Base-by-base conservation (phyloP, 2,888 invertebrate species). In the Synergus umbraculus region DNA sequence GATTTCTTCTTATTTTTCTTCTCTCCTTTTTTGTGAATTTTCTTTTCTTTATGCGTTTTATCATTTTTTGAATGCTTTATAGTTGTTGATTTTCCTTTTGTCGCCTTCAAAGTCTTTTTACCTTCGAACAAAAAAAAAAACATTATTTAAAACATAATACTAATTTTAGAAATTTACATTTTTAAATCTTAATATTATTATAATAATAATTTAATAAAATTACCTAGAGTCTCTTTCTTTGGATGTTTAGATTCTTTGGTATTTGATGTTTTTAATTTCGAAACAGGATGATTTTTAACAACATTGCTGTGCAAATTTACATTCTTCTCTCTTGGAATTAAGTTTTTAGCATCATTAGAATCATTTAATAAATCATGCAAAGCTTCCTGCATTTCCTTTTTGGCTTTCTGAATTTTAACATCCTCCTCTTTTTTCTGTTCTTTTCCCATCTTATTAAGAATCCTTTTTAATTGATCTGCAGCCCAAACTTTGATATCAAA, bases 391-490 rank as follows among this genome's bases (percentile, higher is more conserved):
- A 44, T 60, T 43, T 69, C 80, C 69, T 69, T 63, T 78, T 80
- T 77, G 18, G 76, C 80, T 78, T 60, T 78, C 76, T 78, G 79
- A 79, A 80, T 80, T 15, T 43, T 65, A 5, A 49, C n/a, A 29
- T 67, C 54, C 13, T 67, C 54, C 13, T 66, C n/a, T 54, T 9
- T 73, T 58, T 67, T 69, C 10, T 66, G 67, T 7, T 13, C 41
- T 9, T 76, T 76, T 4, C 44, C 58, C 46, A 22, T n/a, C 18
- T 76, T 15, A 49, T 22, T 77, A 54, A 7, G 44, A 64, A 43
- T 76, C 8, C 9, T 63, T 76, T 44, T 44, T 29, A 64, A 76
- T 22, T 77, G 43, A 37, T 69, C 60, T 49, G n/a, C 41, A n/a
- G 73, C 46, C 64, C 58, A 60, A 37, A 44, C 22, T 22, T 67